phyloP scores from a whole-genome alignment of 2,113 vertebrate genomes.

The Sterna hirundo region DNA sequence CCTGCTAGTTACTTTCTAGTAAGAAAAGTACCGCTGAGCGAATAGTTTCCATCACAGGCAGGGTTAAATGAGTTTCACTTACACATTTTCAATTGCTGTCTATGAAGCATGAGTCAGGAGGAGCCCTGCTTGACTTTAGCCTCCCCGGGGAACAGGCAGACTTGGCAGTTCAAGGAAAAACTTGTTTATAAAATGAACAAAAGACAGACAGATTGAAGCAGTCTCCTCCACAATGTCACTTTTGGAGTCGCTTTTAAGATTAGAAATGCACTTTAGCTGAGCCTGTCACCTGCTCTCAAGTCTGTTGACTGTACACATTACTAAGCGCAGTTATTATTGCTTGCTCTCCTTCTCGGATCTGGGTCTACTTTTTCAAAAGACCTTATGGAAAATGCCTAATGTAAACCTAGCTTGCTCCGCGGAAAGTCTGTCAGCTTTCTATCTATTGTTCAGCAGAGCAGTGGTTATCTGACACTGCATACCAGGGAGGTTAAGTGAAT shows the following conservation, averaged over 20 bases:
- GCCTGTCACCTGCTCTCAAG: neutral
- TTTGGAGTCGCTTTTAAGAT: neutral
- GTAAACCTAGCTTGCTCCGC: neutral
- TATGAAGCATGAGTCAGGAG: neutral
- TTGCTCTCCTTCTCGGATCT: neutral
- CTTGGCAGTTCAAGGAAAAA: neutral
- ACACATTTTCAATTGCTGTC: neutral
- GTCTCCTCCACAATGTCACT: neutral
- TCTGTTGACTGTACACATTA: neutral
- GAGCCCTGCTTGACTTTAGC: neutral
- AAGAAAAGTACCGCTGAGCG: neutral
- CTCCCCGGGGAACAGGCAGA: neutral
- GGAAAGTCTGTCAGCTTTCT: neutral
- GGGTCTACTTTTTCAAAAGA: neutral
- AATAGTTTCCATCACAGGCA: fast-evolving
- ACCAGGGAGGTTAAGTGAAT: slow-evolving; percentile 36
- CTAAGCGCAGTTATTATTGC: neutral
- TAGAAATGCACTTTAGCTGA: neutral
- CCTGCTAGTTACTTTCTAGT: neutral
- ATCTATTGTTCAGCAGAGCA: neutral
- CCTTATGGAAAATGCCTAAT: neutral
- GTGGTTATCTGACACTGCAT: neutral
- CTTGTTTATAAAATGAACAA: neutral
- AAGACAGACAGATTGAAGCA: neutral
- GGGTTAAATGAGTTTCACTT: neutral